These are phyloP conservation scores for Aphidoletes aphidimyza DNA, from an alignment of 2,888 invertebrate species.

Conservation along the genomic window DNA sequence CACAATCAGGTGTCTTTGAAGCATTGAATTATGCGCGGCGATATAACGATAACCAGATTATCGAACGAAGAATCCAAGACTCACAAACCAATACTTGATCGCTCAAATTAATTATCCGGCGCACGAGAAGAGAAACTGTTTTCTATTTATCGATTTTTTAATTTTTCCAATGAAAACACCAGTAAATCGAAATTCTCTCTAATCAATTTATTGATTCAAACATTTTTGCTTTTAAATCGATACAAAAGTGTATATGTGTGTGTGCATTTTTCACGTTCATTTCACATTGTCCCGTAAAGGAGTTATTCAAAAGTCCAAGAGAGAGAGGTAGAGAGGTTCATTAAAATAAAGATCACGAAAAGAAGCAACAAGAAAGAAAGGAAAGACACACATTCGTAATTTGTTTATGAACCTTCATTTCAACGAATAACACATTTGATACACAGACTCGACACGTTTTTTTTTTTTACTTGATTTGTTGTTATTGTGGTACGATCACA, in stretches of 20 bases:
- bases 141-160: not conserved
- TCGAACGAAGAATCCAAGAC: not conserved
- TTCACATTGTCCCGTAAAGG: too few species aligned
- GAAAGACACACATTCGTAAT: not conserved
- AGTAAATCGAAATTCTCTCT: not conserved
- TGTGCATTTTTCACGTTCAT: too few species aligned
- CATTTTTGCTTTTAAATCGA: not conserved
- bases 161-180: not conserved
- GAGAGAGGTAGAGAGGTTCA: not conserved
- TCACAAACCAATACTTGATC: not conserved
- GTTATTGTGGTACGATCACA: not conserved
- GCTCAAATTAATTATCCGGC: not conserved
- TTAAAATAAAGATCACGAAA: not conserved
- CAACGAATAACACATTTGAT: not conserved
- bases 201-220: conserved; percentile 6
- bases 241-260: not conserved
- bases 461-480: not conserved
- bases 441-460: not conserved
- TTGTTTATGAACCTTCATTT: conserved; percentile 43
- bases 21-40: not conserved
- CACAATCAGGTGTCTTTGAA: conserved; percentile 5
- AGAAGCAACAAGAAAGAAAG: not conserved
- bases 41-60: not conserved
- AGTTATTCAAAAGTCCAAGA: too few species aligned
- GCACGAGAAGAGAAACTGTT: not conserved